Evolutionary conservation across 2,797 vertebrate genomes (phyloP), one percentile per base, ranked within the genome.

Genomic region (Picus viridis): DNA sequence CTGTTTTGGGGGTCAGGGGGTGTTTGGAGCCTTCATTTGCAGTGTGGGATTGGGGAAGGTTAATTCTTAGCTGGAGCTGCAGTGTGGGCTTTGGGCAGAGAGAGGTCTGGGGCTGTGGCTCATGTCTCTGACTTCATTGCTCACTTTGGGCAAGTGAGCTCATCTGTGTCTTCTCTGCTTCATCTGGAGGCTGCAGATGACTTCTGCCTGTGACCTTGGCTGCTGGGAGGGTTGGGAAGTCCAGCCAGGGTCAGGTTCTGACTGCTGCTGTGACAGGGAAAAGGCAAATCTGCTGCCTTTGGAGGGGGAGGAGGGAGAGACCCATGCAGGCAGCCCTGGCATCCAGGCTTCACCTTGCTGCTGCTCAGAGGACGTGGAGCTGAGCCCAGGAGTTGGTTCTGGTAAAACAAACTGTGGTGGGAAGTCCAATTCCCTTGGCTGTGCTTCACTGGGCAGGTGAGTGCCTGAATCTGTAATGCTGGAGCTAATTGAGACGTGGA

Each of bases 381-480:
- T 61, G 83, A 79, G 83, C n/a, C 83, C 58, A 91, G 79, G 83
- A 75, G 57, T 76, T 41, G 20, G 41, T 54, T 91, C 75, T 91
- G 84, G 83, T 87, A 92, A 70, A 87, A 84, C 81, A 90, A 93
- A 69, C 94, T 86, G 79, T 82, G 94, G 91, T 95, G 88, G 85
- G 71, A 87, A 96, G 94, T 89, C 93, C 91, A 96, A 57, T 97
- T 97, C 95, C 92, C 97, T 93, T 96, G 88, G 96, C 90, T 95
- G 95, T 96, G 96, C 96, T 94, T 97, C 92, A 18, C 92, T 96
- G 97, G 94, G 93, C 97, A 96, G 88, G 94, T 97, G 97, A 97
- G 94, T 96, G 96, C 85, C 92, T 95, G 97, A 96, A 92, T 97
- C 96, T 94, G 76, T 92, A 95, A 94, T 18, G 63, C 88, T 54